Percentiles rank a stretch among this genome's conserved stretches.
These are phyloP conservation scores for Acrobasis consociella DNA, from an alignment of 2,888 invertebrate genomes.

Conservation along the genomic window DNA sequence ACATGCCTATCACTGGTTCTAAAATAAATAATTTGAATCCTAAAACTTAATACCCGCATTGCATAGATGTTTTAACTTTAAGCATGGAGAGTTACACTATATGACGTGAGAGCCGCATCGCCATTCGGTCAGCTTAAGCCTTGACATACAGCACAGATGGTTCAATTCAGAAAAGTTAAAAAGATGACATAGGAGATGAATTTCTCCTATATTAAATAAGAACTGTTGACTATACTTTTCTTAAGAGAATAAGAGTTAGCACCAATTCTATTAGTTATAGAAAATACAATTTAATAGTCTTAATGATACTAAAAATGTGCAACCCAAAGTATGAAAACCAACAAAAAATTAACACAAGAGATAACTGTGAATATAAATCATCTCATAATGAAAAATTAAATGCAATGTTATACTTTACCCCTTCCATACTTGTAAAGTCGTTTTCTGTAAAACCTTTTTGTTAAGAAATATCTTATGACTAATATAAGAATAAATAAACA, in stretches of 20 bases:
- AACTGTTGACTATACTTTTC: background rate
- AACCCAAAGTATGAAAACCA: background rate
- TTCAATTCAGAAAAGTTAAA: no score
- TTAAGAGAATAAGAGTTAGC: background rate
- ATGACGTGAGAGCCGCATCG: no score
- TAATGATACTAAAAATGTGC: background rate
- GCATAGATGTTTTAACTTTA: no score
- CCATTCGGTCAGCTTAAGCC: no score
- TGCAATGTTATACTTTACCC: conserved; percentile 85
- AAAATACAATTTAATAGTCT: background rate
- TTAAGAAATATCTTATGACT: conserved; percentile 89
- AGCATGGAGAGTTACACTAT: no score
- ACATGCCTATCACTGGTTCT: no score
- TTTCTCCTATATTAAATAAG: no score
- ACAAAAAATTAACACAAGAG: background rate
- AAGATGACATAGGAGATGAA: no score
- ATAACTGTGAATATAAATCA: conserved; percentile 4
- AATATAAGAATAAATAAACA: conserved; percentile 89
- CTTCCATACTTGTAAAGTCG: conserved; percentile 88
- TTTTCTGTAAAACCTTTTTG: conserved; percentile 87
- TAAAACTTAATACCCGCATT: no score
- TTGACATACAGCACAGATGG: no score
- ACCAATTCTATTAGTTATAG: background rate
- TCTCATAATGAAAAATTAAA: conserved; percentile 23
- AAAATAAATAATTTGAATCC: no score